Percentiles rank a stretch among this genome's conserved stretches.
These are phyloP conservation scores for Palythoa heliodiscus DNA, from an alignment of 92 coral and sea anemone genomes.

Conservation along the genomic window DNA sequence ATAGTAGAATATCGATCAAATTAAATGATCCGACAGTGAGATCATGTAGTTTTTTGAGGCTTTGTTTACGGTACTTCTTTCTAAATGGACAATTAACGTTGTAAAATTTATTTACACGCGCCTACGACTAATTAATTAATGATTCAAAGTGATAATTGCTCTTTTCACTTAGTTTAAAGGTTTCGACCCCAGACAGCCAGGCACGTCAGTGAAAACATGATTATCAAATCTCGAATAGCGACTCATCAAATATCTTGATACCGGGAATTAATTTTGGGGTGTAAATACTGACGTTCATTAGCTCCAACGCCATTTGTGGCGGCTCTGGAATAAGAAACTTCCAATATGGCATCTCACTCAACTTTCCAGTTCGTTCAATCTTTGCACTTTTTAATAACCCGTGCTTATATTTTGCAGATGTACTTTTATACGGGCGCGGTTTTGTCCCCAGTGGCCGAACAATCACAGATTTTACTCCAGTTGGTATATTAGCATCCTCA, in stretches of 20 bases:
- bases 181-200: background rate
- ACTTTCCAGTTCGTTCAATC: constrained; percentile 74
- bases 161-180: too few relatives aligned
- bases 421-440: background rate
- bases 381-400: constrained; percentile 18
- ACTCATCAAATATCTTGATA: constrained; percentile 92
- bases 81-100: too few relatives aligned
- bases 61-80: too few relatives aligned
- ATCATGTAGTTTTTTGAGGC: too few relatives aligned
- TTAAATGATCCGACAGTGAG: too few relatives aligned
- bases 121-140: too few relatives aligned
- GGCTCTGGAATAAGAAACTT: constrained; percentile 92
- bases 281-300: constrained; percentile 95
- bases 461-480: background rate
- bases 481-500: background rate
- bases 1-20: too few relatives aligned
- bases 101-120: too few relatives aligned
- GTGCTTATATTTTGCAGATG: background rate
- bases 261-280: constrained; percentile 96
- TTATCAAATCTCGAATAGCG: constrained; percentile 77
- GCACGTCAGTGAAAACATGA: background rate
- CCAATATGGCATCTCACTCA: constrained; percentile 80
- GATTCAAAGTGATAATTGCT: too few relatives aligned
- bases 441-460: background rate
- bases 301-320: constrained; percentile 81